Evolutionary conservation across 2,797 vertebrate genomes (phyloP).

Genomic region (Scomberomorus guttatus): DNA sequence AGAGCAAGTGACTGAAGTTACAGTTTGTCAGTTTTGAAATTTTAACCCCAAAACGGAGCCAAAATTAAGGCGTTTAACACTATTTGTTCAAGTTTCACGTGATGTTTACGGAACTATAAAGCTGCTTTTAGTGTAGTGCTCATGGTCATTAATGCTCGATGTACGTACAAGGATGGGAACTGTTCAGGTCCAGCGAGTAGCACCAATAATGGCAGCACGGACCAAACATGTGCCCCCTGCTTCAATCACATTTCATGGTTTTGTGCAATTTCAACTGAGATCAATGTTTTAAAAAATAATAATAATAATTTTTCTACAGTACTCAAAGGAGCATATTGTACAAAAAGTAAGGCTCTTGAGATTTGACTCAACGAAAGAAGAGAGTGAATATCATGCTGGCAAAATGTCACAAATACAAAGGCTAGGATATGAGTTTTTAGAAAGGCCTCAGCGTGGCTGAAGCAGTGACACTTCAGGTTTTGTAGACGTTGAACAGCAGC

Average conservation of each 20-base stretch:
- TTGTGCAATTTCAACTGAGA: slow-evolving; percentile 60
- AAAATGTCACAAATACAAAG: slow-evolving; percentile 24
- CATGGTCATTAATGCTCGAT: slow-evolving; percentile 39
- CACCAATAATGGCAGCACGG: slow-evolving; percentile 48
- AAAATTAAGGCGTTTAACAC: slow-evolving; percentile 54
- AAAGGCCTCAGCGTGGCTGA: slow-evolving; percentile 41
- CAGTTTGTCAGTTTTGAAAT: slow-evolving; percentile 29
- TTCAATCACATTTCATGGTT: slow-evolving; percentile 50
- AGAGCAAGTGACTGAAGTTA: slow-evolving; percentile 30
- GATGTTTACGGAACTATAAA: slow-evolving; percentile 24
- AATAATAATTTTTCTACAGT: slow-evolving; percentile 3
- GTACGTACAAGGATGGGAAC: slow-evolving; percentile 25
- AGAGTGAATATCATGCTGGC: slow-evolving; percentile 26
- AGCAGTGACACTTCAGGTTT: slow-evolving; percentile 29
- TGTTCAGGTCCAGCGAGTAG: slow-evolving; percentile 45
- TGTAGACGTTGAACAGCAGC: slow-evolving; percentile 44
- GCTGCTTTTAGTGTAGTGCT: slow-evolving; percentile 45
- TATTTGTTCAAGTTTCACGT: slow-evolving; percentile 58
- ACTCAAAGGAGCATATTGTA: slow-evolving; percentile 33
- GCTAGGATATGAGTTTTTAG: slow-evolving; percentile 2
- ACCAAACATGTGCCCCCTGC: slow-evolving; percentile 14
- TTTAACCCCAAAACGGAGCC: not conserved
- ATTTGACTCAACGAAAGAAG: slow-evolving; percentile 32
- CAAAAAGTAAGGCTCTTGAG: slow-evolving; percentile 66
- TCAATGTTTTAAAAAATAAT: slow-evolving; percentile 3